These are phyloP conservation scores for Trogon melanurus DNA, from an alignment of 2,113 vertebrate genomes.

Conservation along the genomic window DNA sequence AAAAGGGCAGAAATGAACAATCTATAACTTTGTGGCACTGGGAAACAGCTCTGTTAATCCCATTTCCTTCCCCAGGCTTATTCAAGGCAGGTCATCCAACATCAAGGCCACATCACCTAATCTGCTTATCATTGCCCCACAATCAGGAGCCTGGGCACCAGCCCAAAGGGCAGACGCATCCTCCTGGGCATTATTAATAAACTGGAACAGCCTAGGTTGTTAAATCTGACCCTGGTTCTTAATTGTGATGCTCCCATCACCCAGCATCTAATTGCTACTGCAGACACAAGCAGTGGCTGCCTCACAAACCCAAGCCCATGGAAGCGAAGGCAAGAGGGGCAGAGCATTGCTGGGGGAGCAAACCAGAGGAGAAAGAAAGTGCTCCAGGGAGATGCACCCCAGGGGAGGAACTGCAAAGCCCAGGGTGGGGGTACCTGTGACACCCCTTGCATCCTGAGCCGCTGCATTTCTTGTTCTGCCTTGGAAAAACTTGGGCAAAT, in stretches of 20 bases:
- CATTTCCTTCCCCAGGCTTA: neutral
- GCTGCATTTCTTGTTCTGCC: neutral
- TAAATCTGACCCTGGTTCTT: neutral
- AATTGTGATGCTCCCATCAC: neutral
- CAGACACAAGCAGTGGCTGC: neutral
- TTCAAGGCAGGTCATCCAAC: neutral
- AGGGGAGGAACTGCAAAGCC: neutral
- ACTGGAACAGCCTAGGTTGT: neutral
- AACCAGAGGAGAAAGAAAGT: neutral
- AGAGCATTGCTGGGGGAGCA: neutral
- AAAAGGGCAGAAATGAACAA: conserved; percentile 50
- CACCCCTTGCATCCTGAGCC: neutral
- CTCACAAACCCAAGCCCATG: neutral
- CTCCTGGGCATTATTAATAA: neutral
- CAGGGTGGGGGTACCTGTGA: neutral
- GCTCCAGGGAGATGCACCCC: neutral
- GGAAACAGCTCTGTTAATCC: conserved; percentile 44
- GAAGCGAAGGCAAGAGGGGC: neutral
- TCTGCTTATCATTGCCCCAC: neutral
- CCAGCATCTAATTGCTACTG: neutral
- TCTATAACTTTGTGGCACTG: neutral
- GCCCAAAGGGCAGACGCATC: neutral
- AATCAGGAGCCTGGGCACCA: neutral
- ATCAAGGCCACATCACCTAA: neutral
- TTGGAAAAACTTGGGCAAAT: neutral